Percentiles rank a stretch among this genome's conserved stretches.
Evolutionary conservation across 2,797 vertebrate genomes (phyloP).

Genomic region (Hyperoplus immaculatus): DNA sequence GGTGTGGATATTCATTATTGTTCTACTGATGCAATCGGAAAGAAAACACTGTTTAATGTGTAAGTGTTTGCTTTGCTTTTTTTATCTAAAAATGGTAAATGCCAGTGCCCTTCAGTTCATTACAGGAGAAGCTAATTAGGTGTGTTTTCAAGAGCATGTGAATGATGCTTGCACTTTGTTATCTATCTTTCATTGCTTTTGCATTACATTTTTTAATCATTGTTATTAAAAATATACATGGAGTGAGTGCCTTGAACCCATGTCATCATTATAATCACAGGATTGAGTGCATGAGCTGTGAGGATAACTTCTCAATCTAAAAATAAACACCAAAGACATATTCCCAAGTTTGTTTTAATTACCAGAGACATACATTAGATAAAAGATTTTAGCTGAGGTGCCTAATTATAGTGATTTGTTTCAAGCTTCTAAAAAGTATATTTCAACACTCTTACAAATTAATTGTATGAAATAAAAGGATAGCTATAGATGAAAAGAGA

Average conservation of each 20-base stretch:
- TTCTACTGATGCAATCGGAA: conserved; percentile 7
- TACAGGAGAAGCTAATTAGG: conserved; percentile 23
- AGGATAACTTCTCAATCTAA: not conserved
- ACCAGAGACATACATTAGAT: too few species aligned
- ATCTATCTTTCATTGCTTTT: not conserved
- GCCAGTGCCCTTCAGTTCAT: conserved; percentile 12
- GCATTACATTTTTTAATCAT: not conserved
- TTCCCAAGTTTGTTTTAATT: not conserved
- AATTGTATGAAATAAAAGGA: too few species aligned
- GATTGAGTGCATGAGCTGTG: not conserved
- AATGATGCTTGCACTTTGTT: conserved; percentile 10
- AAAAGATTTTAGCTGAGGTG: too few species aligned
- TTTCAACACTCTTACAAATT: too few species aligned
- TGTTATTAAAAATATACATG: not conserved
- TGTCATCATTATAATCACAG: not conserved
- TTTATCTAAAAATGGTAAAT: conserved; percentile 20
- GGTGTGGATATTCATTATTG: conserved; percentile 18
- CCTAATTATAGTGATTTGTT: too few species aligned
- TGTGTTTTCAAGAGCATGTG: conserved; percentile 14
- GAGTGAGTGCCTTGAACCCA: not conserved
- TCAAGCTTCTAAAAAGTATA: too few species aligned
- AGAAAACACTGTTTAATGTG: conserved; percentile 10
- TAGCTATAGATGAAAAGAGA: too few species aligned
- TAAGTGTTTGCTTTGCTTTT: not conserved
- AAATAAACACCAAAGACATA: not conserved